A percentile compares a stretch with the other conserved stretches of the same genome.
phyloP scores from a whole-genome alignment of 2,113 vertebrate species.

The Trichomycterus rosablanca region DNA sequence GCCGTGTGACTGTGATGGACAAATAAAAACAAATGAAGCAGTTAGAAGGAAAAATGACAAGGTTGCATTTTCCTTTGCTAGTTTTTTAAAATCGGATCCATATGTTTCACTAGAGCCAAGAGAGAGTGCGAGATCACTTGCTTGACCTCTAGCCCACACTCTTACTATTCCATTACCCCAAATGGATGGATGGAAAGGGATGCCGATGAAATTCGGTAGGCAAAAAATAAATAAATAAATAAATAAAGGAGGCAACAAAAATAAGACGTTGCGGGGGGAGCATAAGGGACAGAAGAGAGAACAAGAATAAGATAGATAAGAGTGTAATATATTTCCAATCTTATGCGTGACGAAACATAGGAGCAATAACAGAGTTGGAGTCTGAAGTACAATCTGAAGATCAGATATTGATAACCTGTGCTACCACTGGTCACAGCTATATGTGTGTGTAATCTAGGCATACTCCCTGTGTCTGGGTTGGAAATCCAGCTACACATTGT shows the following conservation, averaged over 20 bases:
- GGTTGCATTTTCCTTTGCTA: slow-evolving; percentile 47
- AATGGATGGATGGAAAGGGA: slow-evolving; percentile 4
- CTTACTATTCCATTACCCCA: slow-evolving; percentile 21
- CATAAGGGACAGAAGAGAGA: not conserved
- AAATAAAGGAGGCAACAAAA: not conserved
- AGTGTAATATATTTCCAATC: slow-evolving; percentile 35
- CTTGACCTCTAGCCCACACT: slow-evolving; percentile 10
- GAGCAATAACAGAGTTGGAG: not conserved
- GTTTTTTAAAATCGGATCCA: slow-evolving; percentile 19
- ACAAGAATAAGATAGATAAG: not conserved
- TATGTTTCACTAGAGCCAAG: slow-evolving; percentile 24
- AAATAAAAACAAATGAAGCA: slow-evolving; percentile 76
- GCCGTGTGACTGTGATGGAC: slow-evolving; percentile 55
- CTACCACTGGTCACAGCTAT: not conserved
- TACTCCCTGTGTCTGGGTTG: too few species aligned
- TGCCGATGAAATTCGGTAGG: too few species aligned
- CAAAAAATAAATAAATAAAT: not conserved
- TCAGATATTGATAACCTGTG: slow-evolving; percentile 35
- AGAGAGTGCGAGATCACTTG: not conserved
- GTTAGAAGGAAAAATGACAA: slow-evolving; percentile 71
- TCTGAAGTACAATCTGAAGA: slow-evolving; percentile 21
- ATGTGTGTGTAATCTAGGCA: too few species aligned
- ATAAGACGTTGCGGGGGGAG: not conserved
- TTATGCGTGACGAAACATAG: slow-evolving; percentile 17
- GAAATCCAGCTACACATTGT: too few species aligned